These are phyloP conservation scores for Byasa hedistus DNA, from an alignment of 2,888 invertebrate genomes.

Conservation along the genomic window DNA sequence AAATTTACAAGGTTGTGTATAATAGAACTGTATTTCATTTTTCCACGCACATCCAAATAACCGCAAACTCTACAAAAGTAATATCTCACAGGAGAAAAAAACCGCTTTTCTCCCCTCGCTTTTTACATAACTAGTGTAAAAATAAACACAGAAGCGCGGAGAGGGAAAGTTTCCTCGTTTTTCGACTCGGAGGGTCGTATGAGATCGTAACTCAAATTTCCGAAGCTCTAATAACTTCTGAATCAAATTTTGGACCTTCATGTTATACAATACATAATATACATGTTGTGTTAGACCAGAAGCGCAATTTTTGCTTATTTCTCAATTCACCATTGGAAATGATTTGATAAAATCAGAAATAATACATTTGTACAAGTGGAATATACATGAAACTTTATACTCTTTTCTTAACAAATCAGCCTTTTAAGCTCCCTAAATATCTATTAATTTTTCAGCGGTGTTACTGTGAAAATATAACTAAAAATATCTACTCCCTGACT, in stretches of 20 bases:
- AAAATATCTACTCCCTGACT: too few relatives aligned
- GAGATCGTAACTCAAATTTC: slow-evolving; percentile 64
- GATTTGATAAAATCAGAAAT: too few relatives aligned
- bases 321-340: too few relatives aligned
- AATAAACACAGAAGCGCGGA: slow-evolving; percentile 62
- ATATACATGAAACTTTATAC: too few relatives aligned
- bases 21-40: background rate
- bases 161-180: slow-evolving; percentile 75
- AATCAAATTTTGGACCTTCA: slow-evolving; percentile 34
- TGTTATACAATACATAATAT: background rate
- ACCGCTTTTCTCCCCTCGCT: slow-evolving; percentile 42
- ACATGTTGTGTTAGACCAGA: background rate
- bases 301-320: too few relatives aligned
- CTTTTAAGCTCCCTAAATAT: too few relatives aligned
- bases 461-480: too few relatives aligned
- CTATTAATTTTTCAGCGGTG: too few relatives aligned
- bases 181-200: slow-evolving; percentile 58
- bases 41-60: background rate
- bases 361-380: too few relatives aligned
- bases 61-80: slow-evolving; percentile 20
- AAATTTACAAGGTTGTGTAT: too few relatives aligned
- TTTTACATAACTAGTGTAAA: slow-evolving; percentile 70
- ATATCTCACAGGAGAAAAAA: slow-evolving; percentile 24
- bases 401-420: too few relatives aligned
- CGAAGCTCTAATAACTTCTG: slow-evolving; percentile 60